A percentile compares a stretch with the other conserved stretches of the same genome.
Conservation (phyloP, 2,888 invertebrate species). For the Masnerella sp. region DNA sequence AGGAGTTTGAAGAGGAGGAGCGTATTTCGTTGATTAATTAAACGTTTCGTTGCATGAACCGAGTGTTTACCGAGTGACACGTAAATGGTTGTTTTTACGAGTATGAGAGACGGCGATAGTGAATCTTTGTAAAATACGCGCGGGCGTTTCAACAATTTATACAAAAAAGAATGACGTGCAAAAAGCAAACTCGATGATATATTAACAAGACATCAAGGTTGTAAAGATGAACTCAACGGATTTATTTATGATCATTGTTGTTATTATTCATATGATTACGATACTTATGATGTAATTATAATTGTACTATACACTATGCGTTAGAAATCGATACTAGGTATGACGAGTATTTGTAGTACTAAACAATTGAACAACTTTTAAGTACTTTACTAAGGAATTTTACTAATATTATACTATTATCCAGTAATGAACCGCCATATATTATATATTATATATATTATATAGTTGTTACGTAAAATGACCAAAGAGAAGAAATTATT, state of each 20-base stretch:
- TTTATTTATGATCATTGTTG: conserved; percentile 64
- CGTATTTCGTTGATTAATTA: conserved; percentile 45
- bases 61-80: conserved; percentile 52
- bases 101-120: conserved; percentile 55
- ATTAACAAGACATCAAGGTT: conserved; percentile 57
- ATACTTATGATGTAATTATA: conserved; percentile 60
- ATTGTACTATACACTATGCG: conserved; percentile 63
- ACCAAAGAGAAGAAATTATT: conserved; percentile 72
- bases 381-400: conserved; percentile 62
- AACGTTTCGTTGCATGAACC: conserved; percentile 54
- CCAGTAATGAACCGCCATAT: conserved; percentile 62
- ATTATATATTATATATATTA: conserved; percentile 61
- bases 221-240: conserved; percentile 62
- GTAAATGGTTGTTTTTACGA: conserved; percentile 60
- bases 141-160: conserved; percentile 62
- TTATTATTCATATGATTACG: conserved; percentile 63
- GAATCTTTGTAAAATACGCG: conserved; percentile 59
- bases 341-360: conserved; percentile 62
- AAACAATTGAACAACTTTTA: conserved; percentile 61
- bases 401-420: conserved; percentile 63
- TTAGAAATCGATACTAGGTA: conserved; percentile 61
- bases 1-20: conserved; percentile 4
- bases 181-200: conserved; percentile 28
- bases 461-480: conserved; percentile 75
- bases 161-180: conserved; percentile 18